These are phyloP conservation scores for Mustela nigripes DNA, from an alignment of 2,113 vertebrate genomes.

Conservation along the genomic window DNA sequence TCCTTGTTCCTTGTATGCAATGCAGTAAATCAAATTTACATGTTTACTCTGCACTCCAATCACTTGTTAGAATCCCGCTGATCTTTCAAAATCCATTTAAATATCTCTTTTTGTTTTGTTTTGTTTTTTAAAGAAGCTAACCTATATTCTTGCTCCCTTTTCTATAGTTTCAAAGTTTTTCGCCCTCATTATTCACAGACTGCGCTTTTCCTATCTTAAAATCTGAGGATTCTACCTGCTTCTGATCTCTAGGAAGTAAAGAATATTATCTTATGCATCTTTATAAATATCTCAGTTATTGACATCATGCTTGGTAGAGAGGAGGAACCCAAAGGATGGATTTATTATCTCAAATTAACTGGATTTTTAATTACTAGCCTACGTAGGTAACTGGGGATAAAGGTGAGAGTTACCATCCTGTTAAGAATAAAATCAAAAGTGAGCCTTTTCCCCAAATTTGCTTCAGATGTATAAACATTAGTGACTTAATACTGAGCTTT, in stretches of 20 bases:
- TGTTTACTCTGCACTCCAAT: background rate
- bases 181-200: background rate
- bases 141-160: background rate
- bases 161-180: background rate
- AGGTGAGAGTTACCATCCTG: background rate
- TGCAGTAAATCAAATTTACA: constrained; percentile 16
- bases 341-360: background rate
- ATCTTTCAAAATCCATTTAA: constrained; percentile 18
- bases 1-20: background rate
- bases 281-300: background rate
- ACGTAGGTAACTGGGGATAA: background rate
- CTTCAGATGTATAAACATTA: background rate
- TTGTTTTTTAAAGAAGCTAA: background rate
- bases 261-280: background rate
- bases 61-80: background rate
- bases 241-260: background rate
- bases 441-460: background rate
- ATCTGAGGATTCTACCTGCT: background rate
- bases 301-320: background rate
- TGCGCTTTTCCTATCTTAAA: background rate
- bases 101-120: background rate
- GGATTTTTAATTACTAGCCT: background rate
- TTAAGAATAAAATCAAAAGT: constrained; percentile 7
- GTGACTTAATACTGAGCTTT: background rate
- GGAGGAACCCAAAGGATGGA: background rate